phyloP scores from a whole-genome alignment of 2,888 invertebrate species.

The Cryptus viduatorius region DNA sequence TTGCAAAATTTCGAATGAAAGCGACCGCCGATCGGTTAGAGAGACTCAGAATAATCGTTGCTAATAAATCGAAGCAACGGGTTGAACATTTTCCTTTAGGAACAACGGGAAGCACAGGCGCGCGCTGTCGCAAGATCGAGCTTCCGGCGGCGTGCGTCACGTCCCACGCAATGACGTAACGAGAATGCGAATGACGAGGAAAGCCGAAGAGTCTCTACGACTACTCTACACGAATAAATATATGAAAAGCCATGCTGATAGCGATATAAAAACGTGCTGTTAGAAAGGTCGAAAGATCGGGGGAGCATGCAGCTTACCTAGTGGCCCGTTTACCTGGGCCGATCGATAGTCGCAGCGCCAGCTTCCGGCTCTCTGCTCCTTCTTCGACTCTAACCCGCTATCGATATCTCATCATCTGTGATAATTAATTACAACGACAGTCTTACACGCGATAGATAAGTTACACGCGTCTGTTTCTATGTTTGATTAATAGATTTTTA shows the following conservation, averaged over 20 bases:
- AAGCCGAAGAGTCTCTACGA: constrained; percentile 41
- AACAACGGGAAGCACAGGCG: constrained; percentile 52
- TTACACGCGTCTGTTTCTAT: not conserved
- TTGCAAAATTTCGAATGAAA: not conserved
- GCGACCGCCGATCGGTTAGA: not conserved
- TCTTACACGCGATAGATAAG: constrained; percentile 19
- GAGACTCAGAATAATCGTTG: not conserved
- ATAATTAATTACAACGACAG: constrained; percentile 40
- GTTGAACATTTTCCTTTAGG: constrained; percentile 32
- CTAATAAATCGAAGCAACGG: not conserved
- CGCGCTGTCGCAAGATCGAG: constrained; percentile 61
- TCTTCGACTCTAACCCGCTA: constrained; percentile 60
- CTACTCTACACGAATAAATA: constrained; percentile 28
- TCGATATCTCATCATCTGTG: constrained; percentile 50
- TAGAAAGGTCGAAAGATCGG: constrained; percentile 31
- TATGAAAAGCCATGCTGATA: constrained; percentile 64
- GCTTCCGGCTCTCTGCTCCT: constrained; percentile 76
- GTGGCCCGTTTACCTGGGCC: constrained; percentile 78
- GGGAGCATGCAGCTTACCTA: constrained; percentile 81
- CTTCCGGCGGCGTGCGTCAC: constrained; percentile 66
- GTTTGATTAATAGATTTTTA: not conserved
- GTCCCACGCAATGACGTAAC: constrained; percentile 64
- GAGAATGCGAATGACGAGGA: constrained; percentile 62
- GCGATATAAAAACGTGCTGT: constrained; percentile 56
- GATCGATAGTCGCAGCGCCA: constrained; percentile 80